Base-by-base conservation (phyloP, 2,888 invertebrate genomes). In the Pristionchus japonicus region DNA sequence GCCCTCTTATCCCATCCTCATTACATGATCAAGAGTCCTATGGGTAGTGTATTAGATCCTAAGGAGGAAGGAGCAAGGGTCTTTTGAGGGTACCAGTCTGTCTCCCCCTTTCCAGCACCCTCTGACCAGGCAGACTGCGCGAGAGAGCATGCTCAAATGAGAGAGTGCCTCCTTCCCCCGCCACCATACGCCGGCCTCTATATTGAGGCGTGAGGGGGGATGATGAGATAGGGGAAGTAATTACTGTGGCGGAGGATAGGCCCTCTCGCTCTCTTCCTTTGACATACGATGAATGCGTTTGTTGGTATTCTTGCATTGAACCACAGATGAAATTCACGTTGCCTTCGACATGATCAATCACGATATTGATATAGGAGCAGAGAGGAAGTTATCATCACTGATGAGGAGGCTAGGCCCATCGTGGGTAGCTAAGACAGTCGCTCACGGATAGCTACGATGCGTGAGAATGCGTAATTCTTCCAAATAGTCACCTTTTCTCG, bases 131-230 rank as follows among this genome's bases (percentile, higher is more conserved):
- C 7, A 80, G 47, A 31, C 47, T 23, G n/a, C 0, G 13, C 3
- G 47, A 31, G 80, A 47, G 80, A 23, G 80, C n/a, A 37, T 31
- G 70, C 23, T 7, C 9, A 57, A 57, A n/a, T 9, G n/a, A 57
- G 57, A 57, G 57, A 57, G 3, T 31, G 6, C 15, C 37, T 17
- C 20, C 23, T 20, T 70, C 34, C 40, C 34, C 3, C 34, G 23
- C n/a, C 47, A 13, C 77, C 77, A 77, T 77, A 77, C 77, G 77
- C 20, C 47, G 11, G 43, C 40, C 77, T 43, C 77, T 82, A 82
- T 82, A 82, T 52, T 82, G 52, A 52, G 37, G 82, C 52, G 82
- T 82, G 34, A 82, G 37, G 82, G 34, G 82, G 23, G 77, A 43
- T 70, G 77, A 43, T n/a, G 77, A 43, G 77, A 77, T 77, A 77